Evolutionary conservation across 2,113 vertebrate species (phyloP), one percentile per base, ranked within the genome.

Genomic region (Mus pahari): DNA sequence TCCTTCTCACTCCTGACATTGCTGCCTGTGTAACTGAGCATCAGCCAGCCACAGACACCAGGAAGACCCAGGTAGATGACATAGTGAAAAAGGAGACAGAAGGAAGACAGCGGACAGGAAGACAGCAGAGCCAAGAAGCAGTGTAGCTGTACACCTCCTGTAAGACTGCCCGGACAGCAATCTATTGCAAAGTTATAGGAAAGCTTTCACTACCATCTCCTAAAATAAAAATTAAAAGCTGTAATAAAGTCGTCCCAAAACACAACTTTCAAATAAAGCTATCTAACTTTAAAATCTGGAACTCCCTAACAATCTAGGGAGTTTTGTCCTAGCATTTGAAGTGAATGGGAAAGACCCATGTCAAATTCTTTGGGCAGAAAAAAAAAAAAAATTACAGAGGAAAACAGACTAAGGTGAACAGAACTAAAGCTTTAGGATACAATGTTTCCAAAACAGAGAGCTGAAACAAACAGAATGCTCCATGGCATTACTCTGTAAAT

Each of bases 221-320:
- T n/a, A 68, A 89, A 96, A 42, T 36, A 93, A 89, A 5, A 53
- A 94, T 9, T n/a, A 91, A 89, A 78, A 39, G 48, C 2, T 70
- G 5, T 53, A 82, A 87, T 79, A 53, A 45, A 90, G 24, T 42
- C 36, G 42, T 3, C 7, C 28, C 10, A 20, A 81, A 64, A 86
- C 11, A 74, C 16, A 81, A 28, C 50, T 92, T 87, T 66, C n/a
- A 83, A 93, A 68, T 78, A 83, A 90, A 75, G 84, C 71, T 33
- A 68, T 22, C 45, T 81, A 70, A 39, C 89, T 95, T 94, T 48
- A 66, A 87, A 90, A 95, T 89, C 86, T 91, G 2, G 68, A 68
- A 70, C 62, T 79, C 42, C 89, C 77, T 64, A 71, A 75, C 17
- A 86, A 58, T 94, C n/a, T n/a, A n/a, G n/a, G n/a, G n/a, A n/a